Evolutionary conservation across 2,797 vertebrate species (phyloP).

Genomic region (Anguilla marmorata): DNA sequence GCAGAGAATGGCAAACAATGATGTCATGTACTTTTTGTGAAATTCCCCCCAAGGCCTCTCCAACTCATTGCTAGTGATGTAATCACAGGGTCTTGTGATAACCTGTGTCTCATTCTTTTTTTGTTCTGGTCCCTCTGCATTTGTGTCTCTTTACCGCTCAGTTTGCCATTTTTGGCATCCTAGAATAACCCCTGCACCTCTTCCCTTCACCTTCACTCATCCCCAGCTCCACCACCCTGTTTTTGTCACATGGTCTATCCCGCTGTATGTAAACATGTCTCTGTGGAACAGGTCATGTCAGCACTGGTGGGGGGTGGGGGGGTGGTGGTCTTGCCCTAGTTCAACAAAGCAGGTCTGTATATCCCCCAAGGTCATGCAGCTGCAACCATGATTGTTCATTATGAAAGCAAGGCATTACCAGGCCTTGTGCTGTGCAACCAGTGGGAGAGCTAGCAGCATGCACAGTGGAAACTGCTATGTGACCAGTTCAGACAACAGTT

Average conservation of each 20-base stretch:
- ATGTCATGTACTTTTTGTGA: constrained; percentile 53
- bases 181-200: background rate
- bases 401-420: background rate
- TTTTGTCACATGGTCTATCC: background rate
- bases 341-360: background rate
- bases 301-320: background rate
- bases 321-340: too few relatives aligned
- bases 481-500: background rate
- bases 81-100: constrained; percentile 56
- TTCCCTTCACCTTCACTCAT: background rate
- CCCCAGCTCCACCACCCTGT: background rate
- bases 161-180: background rate
- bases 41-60: constrained; percentile 28
- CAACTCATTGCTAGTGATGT: constrained; percentile 61
- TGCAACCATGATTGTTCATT: background rate
- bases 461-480: background rate
- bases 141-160: constrained; percentile 38
- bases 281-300: background rate
- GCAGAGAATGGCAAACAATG: constrained; percentile 34
- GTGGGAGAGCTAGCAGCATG: background rate
- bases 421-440: background rate
- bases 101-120: constrained; percentile 38
- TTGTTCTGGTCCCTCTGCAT: constrained; percentile 53
- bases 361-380: background rate
- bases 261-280: background rate